Percentiles rank a stretch among this genome's conserved stretches.
Conservation (phyloP, 2,797 vertebrate species). For the Sebastes glaucus region DNA sequence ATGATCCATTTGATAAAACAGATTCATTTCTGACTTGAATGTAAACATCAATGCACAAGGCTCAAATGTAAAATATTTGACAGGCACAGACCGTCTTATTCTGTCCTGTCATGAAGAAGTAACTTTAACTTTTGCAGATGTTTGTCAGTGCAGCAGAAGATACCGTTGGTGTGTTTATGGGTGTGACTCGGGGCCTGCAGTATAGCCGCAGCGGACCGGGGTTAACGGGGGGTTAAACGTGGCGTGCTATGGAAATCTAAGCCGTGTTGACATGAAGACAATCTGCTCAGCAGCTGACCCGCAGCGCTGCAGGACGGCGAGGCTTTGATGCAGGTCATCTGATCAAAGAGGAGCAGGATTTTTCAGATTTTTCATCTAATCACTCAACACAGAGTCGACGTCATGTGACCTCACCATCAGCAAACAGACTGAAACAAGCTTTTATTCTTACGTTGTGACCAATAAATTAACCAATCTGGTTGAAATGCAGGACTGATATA, state of each 20-base stretch:
- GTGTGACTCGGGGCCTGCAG: not conserved
- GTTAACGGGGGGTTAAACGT: not conserved
- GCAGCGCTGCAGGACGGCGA: not conserved
- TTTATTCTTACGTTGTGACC: not conserved
- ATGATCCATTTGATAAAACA: not conserved
- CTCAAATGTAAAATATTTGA: not conserved
- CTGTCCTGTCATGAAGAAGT: not conserved
- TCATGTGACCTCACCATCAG: not conserved
- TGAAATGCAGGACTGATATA: not conserved
- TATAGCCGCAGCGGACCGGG: not conserved
- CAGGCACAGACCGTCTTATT: not conserved
- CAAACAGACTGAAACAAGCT: not conserved
- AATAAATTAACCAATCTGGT: not conserved
- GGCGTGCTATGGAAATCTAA: not conserved
- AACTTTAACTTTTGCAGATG: not conserved
- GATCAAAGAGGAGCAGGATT: slow-evolving; percentile 26
- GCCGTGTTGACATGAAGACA: slow-evolving; percentile 20
- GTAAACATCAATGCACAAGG: not conserved
- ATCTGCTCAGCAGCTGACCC: slow-evolving; percentile 29
- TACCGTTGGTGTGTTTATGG: not conserved
- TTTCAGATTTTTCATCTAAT: slow-evolving; percentile 22
- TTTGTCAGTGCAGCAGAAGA: too few species aligned
- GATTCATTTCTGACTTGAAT: not conserved
- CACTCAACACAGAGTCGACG: not conserved
- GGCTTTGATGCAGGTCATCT: slow-evolving; percentile 22